Conservation (phyloP, 2,888 invertebrate genomes). For the Limnephilus rhombicus region DNA sequence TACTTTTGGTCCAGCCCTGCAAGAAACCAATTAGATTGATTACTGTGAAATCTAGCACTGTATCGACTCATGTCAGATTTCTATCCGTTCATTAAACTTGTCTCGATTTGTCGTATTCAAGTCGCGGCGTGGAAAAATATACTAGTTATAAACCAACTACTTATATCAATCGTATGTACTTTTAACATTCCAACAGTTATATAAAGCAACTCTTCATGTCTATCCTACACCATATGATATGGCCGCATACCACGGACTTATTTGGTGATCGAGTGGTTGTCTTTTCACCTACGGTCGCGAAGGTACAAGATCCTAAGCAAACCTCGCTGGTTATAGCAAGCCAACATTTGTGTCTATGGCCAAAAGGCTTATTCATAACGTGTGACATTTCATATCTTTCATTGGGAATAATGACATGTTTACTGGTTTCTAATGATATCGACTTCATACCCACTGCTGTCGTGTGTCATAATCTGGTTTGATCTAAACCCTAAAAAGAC, state of each 20-base stretch:
- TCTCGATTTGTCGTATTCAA: not conserved
- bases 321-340: not conserved
- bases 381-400: not conserved
- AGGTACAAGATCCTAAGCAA: not conserved
- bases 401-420: not conserved
- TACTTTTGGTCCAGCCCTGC: not conserved
- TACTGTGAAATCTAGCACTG: slow-evolving; percentile 11
- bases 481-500: not conserved
- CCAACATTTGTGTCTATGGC: not conserved
- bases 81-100: slow-evolving; percentile 13
- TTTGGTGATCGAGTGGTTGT: not conserved
- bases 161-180: not conserved
- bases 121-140: not conserved
- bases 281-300: not conserved
- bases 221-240: not conserved
- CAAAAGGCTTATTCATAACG: not conserved
- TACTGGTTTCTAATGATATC: not conserved
- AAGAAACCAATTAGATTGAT: slow-evolving; percentile 15
- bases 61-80: slow-evolving; percentile 11
- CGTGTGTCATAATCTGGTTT: not conserved
- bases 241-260: not conserved
- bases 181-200: not conserved
- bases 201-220: not conserved
- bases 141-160: not conserved
- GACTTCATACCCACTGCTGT: not conserved